Evolutionary conservation across 2,888 invertebrate species (phyloP).

Genomic region (Salticus scenicus): DNA sequence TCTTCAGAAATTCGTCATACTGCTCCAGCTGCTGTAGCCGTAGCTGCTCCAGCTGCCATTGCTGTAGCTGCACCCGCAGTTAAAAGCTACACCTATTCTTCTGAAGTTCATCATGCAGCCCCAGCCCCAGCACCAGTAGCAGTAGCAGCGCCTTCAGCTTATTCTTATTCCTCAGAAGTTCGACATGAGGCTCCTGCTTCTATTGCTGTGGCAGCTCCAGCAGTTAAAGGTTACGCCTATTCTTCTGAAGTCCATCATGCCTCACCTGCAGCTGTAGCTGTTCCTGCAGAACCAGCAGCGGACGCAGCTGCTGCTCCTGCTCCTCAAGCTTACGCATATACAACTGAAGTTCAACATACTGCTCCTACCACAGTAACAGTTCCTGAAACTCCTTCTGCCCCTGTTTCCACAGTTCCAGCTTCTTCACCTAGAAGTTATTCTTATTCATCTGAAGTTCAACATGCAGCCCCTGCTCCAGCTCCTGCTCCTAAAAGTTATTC

Average conservation of each 20-base stretch:
- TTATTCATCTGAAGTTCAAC: slow-evolving; percentile 53
- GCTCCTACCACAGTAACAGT: slow-evolving; percentile 11
- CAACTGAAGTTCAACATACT: slow-evolving; percentile 43
- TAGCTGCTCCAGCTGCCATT: slow-evolving; percentile 33
- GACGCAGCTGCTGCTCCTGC: slow-evolving; percentile 24
- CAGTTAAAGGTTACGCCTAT: slow-evolving; percentile 28
- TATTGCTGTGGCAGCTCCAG: slow-evolving; percentile 25
- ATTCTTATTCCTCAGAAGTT: slow-evolving; percentile 28
- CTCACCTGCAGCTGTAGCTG: slow-evolving; percentile 33
- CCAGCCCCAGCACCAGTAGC: slow-evolving; percentile 17
- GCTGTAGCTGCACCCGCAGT: slow-evolving; percentile 17
- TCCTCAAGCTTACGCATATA: slow-evolving; percentile 17
- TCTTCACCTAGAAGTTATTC: slow-evolving; percentile 43
- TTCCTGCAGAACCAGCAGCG: slow-evolving; percentile 23
- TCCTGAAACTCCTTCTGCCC: slow-evolving; percentile 28
- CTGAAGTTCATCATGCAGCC: slow-evolving; percentile 38
- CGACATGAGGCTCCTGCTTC: slow-evolving; percentile 6
- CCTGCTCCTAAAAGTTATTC: not conserved
- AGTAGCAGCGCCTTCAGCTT: not conserved
- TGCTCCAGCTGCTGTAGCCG: slow-evolving; percentile 18
- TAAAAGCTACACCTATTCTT: slow-evolving; percentile 38
- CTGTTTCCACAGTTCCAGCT: slow-evolving; percentile 23
- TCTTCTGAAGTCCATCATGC: slow-evolving; percentile 43
- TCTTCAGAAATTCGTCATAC: slow-evolving; percentile 20
- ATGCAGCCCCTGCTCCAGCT: slow-evolving; percentile 39